Base-by-base conservation (phyloP, 2,113 vertebrate genomes). In the Chrysemys picta region DNA sequence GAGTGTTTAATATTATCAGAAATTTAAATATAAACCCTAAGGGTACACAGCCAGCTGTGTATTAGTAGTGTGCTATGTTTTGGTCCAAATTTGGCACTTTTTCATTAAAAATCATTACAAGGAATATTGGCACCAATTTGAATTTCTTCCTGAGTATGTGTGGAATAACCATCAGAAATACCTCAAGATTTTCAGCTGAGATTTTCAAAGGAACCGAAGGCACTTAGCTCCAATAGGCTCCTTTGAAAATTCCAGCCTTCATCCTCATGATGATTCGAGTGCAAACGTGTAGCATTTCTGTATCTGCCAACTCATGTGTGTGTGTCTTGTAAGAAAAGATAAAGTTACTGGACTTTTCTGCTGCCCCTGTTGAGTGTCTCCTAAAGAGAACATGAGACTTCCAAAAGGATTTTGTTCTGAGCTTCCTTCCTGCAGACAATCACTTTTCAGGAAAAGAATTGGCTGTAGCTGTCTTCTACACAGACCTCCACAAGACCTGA, bases 211-310 rank as follows among this genome's bases (percentile, higher is more conserved):
- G 54, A 93, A 14, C 16, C 6, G 3, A 27, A 45, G 19, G 19
- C n/a, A 38, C 65, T 38, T 38, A 72, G 38, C n/a, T 38, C n/a
- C 19, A 17, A 38, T 22, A 38, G n/a, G 17, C 65, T 72, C 85
- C 82, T 91, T 89, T 87, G 90, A 95, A 94, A 59, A 72, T 10
- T 54, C 50, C 53, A 47, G 82, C 54, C 91, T 93, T 94, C 91
- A 93, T 93, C 88, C 94, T 93, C 83, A 29, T 83, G 72, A 53
- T n/a, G n/a, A 84, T 96, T 31, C 88, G 87, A 94, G 45, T 85
- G 35, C 82, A 95, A 96, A 91, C 25, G 87, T 87, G n/a, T 85
- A 85, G 54, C 1, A 8, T 85, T 19, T 83, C 94, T 95, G 86
- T 93, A 81, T 59, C 91, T 90, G 65, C 16, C 89, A 49, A 65